Evolutionary conservation across 2,888 invertebrate genomes (phyloP).

Genomic region (Nephrocerus scutellatus): DNA sequence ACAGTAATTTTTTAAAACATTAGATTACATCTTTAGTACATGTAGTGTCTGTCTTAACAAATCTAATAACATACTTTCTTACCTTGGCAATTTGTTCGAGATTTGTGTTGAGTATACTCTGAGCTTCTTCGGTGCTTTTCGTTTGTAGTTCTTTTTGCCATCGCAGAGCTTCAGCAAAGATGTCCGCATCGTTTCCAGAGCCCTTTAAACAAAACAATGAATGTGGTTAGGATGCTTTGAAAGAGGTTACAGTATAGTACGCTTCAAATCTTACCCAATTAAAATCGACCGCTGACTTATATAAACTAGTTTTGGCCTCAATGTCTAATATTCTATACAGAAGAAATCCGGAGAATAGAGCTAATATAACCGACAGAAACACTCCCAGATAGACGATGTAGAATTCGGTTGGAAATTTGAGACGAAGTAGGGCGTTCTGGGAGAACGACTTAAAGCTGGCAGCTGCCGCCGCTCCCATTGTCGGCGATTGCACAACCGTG

Average conservation of each 20-base stretch:
- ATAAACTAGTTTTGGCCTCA: constrained; percentile 42
- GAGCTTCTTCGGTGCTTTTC: constrained; percentile 64
- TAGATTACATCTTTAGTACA: no score
- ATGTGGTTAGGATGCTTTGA: background rate
- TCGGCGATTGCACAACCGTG: constrained; percentile 19
- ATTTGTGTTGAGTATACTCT: constrained; percentile 69
- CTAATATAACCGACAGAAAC: constrained; percentile 38
- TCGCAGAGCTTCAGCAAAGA: constrained; percentile 60
- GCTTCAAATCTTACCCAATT: constrained; percentile 38
- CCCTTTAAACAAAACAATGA: constrained; percentile 23
- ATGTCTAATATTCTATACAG: constrained; percentile 45
- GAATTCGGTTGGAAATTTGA: constrained; percentile 40
- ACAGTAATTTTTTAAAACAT: no score
- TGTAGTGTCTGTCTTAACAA: no score
- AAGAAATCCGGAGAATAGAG: constrained; percentile 43
- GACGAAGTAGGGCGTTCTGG: constrained; percentile 26
- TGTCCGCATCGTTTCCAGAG: constrained; percentile 53
- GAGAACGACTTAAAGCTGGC: constrained; percentile 26
- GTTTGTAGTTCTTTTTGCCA: constrained; percentile 66
- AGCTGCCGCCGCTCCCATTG: constrained; percentile 19
- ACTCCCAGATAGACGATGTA: constrained; percentile 44
- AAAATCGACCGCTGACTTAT: constrained; percentile 43
- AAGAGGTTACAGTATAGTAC: background rate
- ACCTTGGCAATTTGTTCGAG: constrained; percentile 76
- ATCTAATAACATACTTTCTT: constrained; percentile 26